Base-by-base conservation (phyloP, 2,113 vertebrate genomes). In the Cyanoramphus novaezelandiae region DNA sequence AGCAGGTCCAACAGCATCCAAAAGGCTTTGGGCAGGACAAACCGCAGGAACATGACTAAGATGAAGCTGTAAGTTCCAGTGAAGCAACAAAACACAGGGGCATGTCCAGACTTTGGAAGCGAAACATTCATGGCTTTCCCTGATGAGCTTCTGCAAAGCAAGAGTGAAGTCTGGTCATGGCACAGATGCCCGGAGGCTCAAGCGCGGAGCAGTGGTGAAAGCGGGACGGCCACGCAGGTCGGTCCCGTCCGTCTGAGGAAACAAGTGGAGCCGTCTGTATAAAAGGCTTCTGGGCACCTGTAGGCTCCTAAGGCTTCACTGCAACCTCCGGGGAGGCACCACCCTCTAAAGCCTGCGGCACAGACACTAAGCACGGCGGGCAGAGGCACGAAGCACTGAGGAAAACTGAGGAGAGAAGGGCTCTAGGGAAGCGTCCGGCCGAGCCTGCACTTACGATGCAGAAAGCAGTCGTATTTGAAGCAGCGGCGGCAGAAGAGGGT, bases 401-500 rank as follows among this genome's bases (percentile, higher is more conserved):
- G 72, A 67, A 63, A 89, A 82, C 65, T 1, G 60, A 93, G 82
- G 79, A 94, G 93, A 39, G 82, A 83, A 74, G 88, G 91, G 74
- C 64, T 94, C 82, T 88, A 88, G 89, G 91, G 78, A 67, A 87
- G 88, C 11, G 19, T 70, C 77, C 69, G 57, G 93, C 27, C 9
- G 4, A 75, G 88, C 4, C 0, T 28, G 53, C 91, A 98, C 98
- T 99, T 98, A 99, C 99, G 99, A 96, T 99, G 99, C 89, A 99
- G 98, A 94, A 99, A 99, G 91, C 99, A 99, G 98, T 99, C 99
- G 27, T 99, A 99, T 96, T 99, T 99, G 98, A 99, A 99, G 98
- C 99, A 99, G 69, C 99, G 99, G 35, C 99, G 98, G 97, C 99
- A 99, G 97, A 99, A 99, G 69, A 99, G 99, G 0, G 99, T 99